Evolutionary conservation across 2,797 vertebrate genomes (phyloP).

Genomic region (Danio kyathit): DNA sequence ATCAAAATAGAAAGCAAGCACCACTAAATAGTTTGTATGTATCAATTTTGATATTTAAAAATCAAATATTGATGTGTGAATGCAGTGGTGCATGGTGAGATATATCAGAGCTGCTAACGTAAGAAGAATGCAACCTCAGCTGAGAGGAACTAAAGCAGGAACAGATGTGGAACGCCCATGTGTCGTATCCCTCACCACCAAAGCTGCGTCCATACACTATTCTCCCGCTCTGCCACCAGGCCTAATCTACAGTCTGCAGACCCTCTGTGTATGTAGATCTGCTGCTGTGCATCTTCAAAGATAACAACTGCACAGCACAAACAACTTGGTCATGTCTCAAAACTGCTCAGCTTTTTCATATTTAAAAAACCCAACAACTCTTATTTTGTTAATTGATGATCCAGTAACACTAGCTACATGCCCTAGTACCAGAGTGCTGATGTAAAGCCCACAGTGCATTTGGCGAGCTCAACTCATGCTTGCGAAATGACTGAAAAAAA

Average conservation of each 20-base stretch:
- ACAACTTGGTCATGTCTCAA: background rate
- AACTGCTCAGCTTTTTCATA: background rate
- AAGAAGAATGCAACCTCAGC: conserved; percentile 64
- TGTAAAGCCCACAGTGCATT: background rate
- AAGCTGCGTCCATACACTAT: conserved; percentile 23
- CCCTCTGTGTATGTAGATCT: background rate
- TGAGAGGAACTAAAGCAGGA: conserved; percentile 67
- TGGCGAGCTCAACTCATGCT: conserved; percentile 16
- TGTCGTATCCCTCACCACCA: conserved; percentile 40
- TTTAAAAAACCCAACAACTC: background rate
- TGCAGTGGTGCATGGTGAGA: conserved; percentile 4
- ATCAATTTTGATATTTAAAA: background rate
- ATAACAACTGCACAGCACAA: conserved; percentile 10
- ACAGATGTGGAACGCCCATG: conserved; percentile 73
- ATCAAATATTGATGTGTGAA: background rate
- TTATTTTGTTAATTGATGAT: conserved; percentile 15
- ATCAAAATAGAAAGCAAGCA: background rate
- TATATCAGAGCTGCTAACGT: conserved; percentile 12
- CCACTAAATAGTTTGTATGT: background rate
- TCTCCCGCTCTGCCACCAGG: conserved; percentile 21
- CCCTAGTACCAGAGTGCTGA: conserved; percentile 19
- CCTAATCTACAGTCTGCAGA: conserved; percentile 37
- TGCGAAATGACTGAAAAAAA: conserved; percentile 50
- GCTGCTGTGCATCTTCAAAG: conserved; percentile 37
- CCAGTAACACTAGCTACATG: conserved; percentile 1